Evolutionary conservation across 2,113 vertebrate species (phyloP).

Genomic region (Campylomormyrus numenius): DNA sequence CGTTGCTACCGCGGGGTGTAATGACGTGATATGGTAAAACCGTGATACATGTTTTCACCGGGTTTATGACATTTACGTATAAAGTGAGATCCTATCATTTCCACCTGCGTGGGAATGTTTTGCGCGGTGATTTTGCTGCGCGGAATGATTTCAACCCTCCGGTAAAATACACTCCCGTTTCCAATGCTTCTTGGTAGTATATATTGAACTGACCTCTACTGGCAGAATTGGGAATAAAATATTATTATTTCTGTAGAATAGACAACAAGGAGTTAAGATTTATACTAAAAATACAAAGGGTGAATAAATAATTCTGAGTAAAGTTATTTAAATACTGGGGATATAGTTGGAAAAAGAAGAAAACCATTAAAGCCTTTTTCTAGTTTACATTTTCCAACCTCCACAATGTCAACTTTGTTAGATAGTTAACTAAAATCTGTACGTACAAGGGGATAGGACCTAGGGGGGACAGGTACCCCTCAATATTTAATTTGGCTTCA

Average conservation of each 20-base stretch:
- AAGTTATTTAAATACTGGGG: neutral
- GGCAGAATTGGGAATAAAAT: slow-evolving; percentile 15
- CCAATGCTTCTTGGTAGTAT: neutral
- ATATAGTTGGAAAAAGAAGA: neutral
- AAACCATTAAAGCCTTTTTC: neutral
- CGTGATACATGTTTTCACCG: neutral
- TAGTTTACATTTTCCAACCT: neutral
- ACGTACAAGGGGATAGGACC: neutral
- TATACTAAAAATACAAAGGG: neutral
- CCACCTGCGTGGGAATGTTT: neutral
- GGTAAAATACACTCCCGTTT: neutral
- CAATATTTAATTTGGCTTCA: neutral
- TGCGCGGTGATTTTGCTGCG: neutral
- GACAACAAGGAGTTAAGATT: neutral
- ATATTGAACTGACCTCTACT: slow-evolving; percentile 24
- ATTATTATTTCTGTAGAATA: neutral
- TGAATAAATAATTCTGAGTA: neutral
- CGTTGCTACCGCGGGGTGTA: neutral
- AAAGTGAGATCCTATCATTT: neutral
- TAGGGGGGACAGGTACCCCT: neutral
- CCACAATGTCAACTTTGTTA: neutral
- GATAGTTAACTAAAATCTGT: neutral
- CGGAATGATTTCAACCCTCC: too few species aligned
- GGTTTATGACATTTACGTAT: neutral
- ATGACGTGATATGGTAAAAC: neutral